phyloP scores from a whole-genome alignment of 2,888 invertebrate species.

The Opisthograptis luteolata region DNA sequence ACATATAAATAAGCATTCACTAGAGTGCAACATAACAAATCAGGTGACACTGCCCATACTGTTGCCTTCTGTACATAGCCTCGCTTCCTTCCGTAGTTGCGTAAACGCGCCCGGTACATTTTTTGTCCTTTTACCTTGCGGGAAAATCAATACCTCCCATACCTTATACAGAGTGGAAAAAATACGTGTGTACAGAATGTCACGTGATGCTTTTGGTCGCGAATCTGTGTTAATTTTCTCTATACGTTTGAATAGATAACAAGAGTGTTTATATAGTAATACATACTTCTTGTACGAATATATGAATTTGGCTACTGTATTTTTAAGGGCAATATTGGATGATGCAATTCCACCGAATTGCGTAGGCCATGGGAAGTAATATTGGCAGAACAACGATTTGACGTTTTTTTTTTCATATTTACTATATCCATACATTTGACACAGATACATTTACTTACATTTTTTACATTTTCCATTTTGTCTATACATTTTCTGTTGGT shows the following conservation, averaged over 20 bases:
- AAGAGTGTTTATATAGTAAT: neutral
- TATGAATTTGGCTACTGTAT: too few species aligned
- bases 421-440: too few species aligned
- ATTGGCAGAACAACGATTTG: too few species aligned
- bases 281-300: too few species aligned
- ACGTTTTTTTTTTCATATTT: too few species aligned
- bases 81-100: constrained; percentile 31
- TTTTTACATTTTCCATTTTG: too few species aligned
- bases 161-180: constrained; percentile 10
- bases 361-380: too few species aligned
- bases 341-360: too few species aligned
- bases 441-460: too few species aligned
- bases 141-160: constrained; percentile 28
- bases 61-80: constrained; percentile 16
- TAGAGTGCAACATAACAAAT: too few species aligned
- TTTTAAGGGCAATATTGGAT: too few species aligned
- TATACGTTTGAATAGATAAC: neutral
- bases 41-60: constrained; percentile 2
- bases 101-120: constrained; percentile 25
- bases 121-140: constrained; percentile 26
- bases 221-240: neutral
- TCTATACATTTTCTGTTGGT: too few species aligned
- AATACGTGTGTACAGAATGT: constrained; percentile 7
- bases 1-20: neutral
- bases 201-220: constrained; percentile 10